Conservation (phyloP, 2,888 invertebrate species). For the Ypsolopha sequella region DNA sequence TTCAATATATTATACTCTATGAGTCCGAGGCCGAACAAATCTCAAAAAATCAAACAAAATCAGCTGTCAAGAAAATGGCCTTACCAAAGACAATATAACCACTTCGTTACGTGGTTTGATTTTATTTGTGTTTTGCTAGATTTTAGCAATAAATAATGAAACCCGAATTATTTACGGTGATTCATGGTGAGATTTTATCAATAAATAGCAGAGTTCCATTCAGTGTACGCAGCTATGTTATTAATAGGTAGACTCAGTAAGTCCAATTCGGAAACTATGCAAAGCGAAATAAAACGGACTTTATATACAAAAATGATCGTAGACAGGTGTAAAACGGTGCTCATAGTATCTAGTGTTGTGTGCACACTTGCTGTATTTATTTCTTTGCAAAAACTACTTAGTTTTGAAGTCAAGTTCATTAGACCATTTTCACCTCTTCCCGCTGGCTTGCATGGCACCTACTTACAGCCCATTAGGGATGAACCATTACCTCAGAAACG, state of each 20-base stretch:
- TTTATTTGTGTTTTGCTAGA: conserved; percentile 47
- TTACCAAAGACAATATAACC: no score
- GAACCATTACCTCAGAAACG: conserved; percentile 23
- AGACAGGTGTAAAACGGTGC: conserved; percentile 53
- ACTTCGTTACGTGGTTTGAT: conserved; percentile 60
- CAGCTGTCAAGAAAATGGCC: conserved; percentile 23
- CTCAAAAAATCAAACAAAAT: not conserved
- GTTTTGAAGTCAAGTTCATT: conserved; percentile 41
- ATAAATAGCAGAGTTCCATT: conserved; percentile 20
- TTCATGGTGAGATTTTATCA: conserved; percentile 29
- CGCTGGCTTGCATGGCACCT: conserved; percentile 48
- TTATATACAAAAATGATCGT: conserved; percentile 47
- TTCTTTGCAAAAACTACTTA: conserved; percentile 49
- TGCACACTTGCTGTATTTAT: conserved; percentile 53
- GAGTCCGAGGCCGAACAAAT: no score
- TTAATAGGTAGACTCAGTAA: conserved; percentile 45
- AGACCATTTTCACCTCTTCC: conserved; percentile 59
- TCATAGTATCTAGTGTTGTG: conserved; percentile 53
- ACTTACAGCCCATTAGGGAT: conserved; percentile 40
- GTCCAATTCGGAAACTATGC: conserved; percentile 32
- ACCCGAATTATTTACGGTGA: conserved; percentile 36
- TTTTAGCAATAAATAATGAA: conserved; percentile 46
- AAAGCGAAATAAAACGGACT: conserved; percentile 6
- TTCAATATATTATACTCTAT: no score
- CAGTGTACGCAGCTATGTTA: conserved; percentile 38